Conservation (phyloP, 1,140 invertebrate species). For the Trissolcus basalis region DNA sequence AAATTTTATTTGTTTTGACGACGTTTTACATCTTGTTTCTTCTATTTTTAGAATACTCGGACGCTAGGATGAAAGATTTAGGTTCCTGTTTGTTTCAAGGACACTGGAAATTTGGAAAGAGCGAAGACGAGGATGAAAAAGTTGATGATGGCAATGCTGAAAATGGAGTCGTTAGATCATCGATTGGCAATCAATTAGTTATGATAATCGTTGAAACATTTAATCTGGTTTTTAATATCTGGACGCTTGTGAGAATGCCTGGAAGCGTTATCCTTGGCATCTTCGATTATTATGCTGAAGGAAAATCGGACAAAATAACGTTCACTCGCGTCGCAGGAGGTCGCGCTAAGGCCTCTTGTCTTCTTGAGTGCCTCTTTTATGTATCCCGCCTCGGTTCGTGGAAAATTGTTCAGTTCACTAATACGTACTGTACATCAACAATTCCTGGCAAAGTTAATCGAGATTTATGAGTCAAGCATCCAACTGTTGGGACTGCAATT, state of each 20-base stretch:
- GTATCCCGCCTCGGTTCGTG: constrained; percentile 34
- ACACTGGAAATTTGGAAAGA: too few species aligned
- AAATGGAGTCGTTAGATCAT: too few species aligned
- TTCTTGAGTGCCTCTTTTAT: constrained; percentile 39
- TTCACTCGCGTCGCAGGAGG: constrained; percentile 50
- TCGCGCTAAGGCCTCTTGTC: constrained; percentile 31
- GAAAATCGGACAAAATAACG: constrained; percentile 52
- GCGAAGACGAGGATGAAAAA: too few species aligned
- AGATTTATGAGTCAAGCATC: constrained; percentile 28
- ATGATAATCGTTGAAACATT: constrained; percentile 22
- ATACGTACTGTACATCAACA: constrained; percentile 18
- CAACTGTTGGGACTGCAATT: too few species aligned
- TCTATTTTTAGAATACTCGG: too few species aligned
- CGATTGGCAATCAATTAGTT: constrained; percentile 9
- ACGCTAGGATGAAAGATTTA: too few species aligned
- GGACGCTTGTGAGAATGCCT: constrained; percentile 18
- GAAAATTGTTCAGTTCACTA: constrained; percentile 37
- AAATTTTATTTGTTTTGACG: too few species aligned
- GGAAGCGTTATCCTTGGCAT: constrained; percentile 51
- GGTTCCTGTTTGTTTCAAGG: too few species aligned
- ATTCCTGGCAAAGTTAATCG: constrained; percentile 25
- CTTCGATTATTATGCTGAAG: constrained; percentile 48
- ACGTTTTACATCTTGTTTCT: too few species aligned
- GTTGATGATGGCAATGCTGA: too few species aligned
- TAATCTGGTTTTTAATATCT: constrained; percentile 37